Evolutionary conservation across 2,113 vertebrate genomes (phyloP), one percentile per base, ranked within the genome.

Genomic region (Pituophis catenifer): DNA sequence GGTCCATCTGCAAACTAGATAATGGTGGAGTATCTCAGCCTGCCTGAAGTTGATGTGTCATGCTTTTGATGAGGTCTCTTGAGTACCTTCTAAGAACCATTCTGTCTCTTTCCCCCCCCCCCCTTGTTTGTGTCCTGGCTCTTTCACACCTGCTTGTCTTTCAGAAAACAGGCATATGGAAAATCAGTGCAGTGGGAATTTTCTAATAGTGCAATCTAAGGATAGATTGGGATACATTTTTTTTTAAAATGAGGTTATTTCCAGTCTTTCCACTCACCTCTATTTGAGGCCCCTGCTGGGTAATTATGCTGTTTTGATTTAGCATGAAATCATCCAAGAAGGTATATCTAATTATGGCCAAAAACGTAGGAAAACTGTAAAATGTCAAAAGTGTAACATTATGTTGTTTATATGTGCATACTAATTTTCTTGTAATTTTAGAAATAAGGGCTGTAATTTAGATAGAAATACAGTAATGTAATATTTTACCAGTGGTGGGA

Each of bases 1-100:
- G 97, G 98, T 98, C 98, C 97, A 96, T 97, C 96, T 97, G 97
- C 95, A 95, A 96, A 96, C 94, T 97, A 97, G 97, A 98, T 97
- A 97, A 97, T 95, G 94, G 97, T 93, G 90, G 94, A 95, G 92
- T 92, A 96, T 94, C 95, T 95, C 95, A 96, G 97, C 95, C 95
- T 94, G 89, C 93, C 93, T 93, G 93, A 95, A 96, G 93, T 62
- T 95, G 53, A 90, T 95, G 91, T 96, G 97, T 95, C 96, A 95
- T 94, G 95, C 95, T 97, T 93, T 94, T 95, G 94, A 94, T 95
- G 96, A 97, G 96, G 96, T 96, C 96, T 97, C 96, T 89, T 29
- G 57, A 96, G 95, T 94, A 94, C 95, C 89, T 96, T 95, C 94
- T 97, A 95, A 88, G 93, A 93, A 88, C 93, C 92, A 62, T 92